These are phyloP conservation scores for human DNA, from an alignment of 2,113 vertebrate genomes.

Conservation along the genomic window DNA sequence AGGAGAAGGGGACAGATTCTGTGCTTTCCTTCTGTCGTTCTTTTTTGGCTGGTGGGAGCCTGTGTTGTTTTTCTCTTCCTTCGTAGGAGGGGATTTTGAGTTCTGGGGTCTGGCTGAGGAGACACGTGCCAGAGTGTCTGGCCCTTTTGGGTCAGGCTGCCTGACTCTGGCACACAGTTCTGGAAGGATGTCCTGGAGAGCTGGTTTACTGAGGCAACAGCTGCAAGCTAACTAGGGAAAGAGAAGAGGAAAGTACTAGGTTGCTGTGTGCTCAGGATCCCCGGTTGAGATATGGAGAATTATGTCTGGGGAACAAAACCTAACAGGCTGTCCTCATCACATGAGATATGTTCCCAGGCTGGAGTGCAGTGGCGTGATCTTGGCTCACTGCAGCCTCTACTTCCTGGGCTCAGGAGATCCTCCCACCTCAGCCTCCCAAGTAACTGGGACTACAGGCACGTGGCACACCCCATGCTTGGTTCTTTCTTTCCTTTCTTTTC, in stretches of 20 bases:
- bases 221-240: not conserved
- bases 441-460: too few relatives aligned
- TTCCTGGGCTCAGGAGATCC: too few relatives aligned
- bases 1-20: not conserved
- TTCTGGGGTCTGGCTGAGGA: not conserved
- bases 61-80: not conserved
- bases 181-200: not conserved
- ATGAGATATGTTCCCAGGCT: not conserved
- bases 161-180: not conserved
- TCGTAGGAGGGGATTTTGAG: not conserved
- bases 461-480: too few relatives aligned
- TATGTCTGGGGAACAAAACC: not conserved
- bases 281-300: not conserved
- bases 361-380: too few relatives aligned
- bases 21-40: not conserved
- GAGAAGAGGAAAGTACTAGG: not conserved
- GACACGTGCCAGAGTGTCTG: not conserved
- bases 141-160: not conserved
- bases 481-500: too few relatives aligned
- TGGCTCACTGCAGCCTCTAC: too few relatives aligned
- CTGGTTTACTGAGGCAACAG: too few relatives aligned
- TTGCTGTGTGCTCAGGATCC: not conserved
- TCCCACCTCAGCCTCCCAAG: too few relatives aligned
- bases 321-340: not conserved
- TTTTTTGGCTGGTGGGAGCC: not conserved